Evolutionary conservation across 2,113 vertebrate genomes (phyloP).

Genomic region (Microtus pennsylvanicus): DNA sequence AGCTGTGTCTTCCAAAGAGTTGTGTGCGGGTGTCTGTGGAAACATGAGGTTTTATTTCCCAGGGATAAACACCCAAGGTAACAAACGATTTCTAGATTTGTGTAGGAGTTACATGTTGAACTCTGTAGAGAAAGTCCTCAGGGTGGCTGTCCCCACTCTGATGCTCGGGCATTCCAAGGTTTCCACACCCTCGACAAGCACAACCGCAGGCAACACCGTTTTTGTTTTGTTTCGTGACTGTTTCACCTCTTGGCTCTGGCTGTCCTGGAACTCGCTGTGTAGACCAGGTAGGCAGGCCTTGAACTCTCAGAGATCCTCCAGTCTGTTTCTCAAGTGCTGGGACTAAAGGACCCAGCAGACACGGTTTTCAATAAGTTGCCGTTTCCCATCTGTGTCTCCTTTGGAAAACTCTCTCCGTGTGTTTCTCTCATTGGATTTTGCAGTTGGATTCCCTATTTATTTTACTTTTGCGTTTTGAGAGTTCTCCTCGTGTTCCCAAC

Average conservation of each 20-base stretch:
- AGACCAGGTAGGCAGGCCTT: not conserved
- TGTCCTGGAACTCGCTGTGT: not conserved
- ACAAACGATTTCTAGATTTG: not conserved
- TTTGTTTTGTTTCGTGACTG: not conserved
- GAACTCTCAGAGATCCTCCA: not conserved
- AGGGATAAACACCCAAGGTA: not conserved
- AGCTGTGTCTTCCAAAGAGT: not conserved
- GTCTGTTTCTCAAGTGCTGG: not conserved
- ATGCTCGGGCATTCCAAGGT: fast-evolving
- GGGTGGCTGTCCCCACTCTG: not conserved
- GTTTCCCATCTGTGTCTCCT: not conserved
- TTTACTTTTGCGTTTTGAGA: not conserved
- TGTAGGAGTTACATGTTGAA: not conserved
- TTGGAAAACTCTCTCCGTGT: not conserved
- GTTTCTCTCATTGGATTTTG: constrained; percentile 42
- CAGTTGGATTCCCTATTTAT: constrained; percentile 9
- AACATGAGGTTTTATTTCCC: not conserved
- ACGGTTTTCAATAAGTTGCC: not conserved
- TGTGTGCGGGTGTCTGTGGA: not conserved
- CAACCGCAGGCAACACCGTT: not conserved
- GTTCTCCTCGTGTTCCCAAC: not conserved
- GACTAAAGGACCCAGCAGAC: not conserved
- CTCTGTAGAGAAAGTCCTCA: not conserved
- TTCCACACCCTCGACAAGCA: not conserved
- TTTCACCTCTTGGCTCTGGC: not conserved